Evolutionary conservation across 2,113 vertebrate species (phyloP).

Genomic region (Lipophrys pholis): DNA sequence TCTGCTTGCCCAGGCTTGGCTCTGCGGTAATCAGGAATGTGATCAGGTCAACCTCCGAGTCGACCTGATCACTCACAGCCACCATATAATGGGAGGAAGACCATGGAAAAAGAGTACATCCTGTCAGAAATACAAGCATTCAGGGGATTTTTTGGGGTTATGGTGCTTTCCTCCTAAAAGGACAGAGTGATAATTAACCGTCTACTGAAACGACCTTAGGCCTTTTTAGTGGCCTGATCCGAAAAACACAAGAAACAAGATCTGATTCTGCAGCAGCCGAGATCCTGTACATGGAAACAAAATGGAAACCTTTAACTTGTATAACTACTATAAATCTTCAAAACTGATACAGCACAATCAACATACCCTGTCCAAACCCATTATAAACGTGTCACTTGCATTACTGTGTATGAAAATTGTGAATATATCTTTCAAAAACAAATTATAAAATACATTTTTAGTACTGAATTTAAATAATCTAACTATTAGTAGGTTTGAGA

Average conservation of each 20-base stretch:
- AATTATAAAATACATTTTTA: too few species aligned
- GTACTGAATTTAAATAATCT: too few species aligned
- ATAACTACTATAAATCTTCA: too few species aligned
- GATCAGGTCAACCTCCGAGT: conserved; percentile 57
- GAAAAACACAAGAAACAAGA: not conserved
- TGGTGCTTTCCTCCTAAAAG: conserved; percentile 9
- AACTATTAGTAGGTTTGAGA: too few species aligned
- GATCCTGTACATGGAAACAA: too few species aligned
- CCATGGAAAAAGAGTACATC: conserved; percentile 38
- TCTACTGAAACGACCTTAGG: not conserved
- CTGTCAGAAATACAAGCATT: conserved; percentile 35
- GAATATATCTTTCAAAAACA: too few species aligned
- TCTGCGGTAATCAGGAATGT: conserved; percentile 62
- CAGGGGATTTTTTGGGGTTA: conserved; percentile 5
- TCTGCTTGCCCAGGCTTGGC: conserved; percentile 48
- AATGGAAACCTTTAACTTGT: too few species aligned
- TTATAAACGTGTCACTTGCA: too few species aligned
- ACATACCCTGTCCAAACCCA: too few species aligned
- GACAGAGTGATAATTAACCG: conserved; percentile 12
- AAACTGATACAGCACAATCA: too few species aligned
- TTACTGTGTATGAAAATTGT: too few species aligned
- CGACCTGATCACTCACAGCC: conserved; percentile 44
- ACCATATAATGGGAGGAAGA: conserved; percentile 50
- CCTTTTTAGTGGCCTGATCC: not conserved
- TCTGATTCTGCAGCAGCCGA: not conserved